A percentile compares a stretch with the other conserved stretches of the same genome.
These are phyloP conservation scores for Metallyticus violacea DNA, from an alignment of 2,888 invertebrate species.

Conservation along the genomic window DNA sequence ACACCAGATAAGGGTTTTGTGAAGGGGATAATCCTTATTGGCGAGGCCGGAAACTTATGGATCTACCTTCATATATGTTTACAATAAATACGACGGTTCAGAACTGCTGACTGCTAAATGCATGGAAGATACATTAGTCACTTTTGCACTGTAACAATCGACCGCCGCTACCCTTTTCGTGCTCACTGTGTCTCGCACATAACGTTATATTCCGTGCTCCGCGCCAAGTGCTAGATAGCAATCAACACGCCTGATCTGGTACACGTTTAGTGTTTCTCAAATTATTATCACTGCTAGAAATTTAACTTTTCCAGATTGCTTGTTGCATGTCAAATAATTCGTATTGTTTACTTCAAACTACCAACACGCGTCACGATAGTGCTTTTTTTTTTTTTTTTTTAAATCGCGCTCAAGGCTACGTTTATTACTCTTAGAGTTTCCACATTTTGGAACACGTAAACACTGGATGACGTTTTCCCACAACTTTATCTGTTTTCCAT, in stretches of 20 bases:
- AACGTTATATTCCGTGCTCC: background rate
- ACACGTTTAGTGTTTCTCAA: background rate
- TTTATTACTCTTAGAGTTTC: background rate
- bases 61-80: too few relatives aligned
- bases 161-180: background rate
- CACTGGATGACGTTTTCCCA: background rate
- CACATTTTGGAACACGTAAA: background rate
- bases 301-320: conserved; percentile 9
- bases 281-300: background rate
- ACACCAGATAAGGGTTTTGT: too few relatives aligned
- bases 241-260: background rate
- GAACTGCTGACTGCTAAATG: too few relatives aligned
- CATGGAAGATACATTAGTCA: background rate
- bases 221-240: background rate
- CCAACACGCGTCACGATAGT: background rate
- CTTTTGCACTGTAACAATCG: background rate
- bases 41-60: too few relatives aligned
- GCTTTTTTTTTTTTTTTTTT: background rate
- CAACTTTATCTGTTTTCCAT: background rate
- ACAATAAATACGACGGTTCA: too few relatives aligned
- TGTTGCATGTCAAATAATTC: conserved; percentile 7
- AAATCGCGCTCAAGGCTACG: background rate
- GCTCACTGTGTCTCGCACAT: background rate
- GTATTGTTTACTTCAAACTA: background rate
- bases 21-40: too few relatives aligned